Percentiles rank a stretch among this genome's conserved stretches.
Conservation (phyloP, 2,888 invertebrate species). For the Encarsia formosa region DNA sequence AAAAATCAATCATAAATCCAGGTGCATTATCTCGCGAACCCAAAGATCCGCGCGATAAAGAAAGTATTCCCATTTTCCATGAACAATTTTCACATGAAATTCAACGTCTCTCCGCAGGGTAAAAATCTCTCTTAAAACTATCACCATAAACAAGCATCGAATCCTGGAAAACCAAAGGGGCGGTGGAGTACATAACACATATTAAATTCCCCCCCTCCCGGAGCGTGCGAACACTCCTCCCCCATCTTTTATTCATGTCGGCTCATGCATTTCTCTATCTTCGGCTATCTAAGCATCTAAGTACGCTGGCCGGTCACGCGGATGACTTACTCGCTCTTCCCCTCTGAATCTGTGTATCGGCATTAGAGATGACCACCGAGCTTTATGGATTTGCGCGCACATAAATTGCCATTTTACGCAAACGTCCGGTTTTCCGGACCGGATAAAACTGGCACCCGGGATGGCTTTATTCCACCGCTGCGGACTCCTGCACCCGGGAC, state of each 20-base stretch:
- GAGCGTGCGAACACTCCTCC: constrained; percentile 28
- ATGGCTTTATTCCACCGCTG: neutral
- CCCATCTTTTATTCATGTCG: constrained; percentile 39
- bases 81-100: too few species aligned
- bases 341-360: neutral
- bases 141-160: too few species aligned
- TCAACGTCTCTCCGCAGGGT: too few species aligned
- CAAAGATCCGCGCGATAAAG: too few species aligned
- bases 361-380: neutral
- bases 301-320: constrained; percentile 3
- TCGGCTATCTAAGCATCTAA: constrained; percentile 13
- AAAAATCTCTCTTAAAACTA: too few species aligned
- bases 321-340: constrained; percentile 14
- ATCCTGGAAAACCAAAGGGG: too few species aligned
- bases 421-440: constrained; percentile 31
- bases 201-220: too few species aligned
- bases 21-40: too few species aligned
- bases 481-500: neutral
- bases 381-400: constrained; percentile 39
- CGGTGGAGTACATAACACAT: too few species aligned
- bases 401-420: constrained; percentile 49
- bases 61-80: too few species aligned
- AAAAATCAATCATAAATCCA: too few species aligned
- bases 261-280: neutral
- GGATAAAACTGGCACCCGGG: neutral